Percentiles rank a stretch among this genome's conserved stretches.
Conservation (phyloP, 1,140 invertebrate genomes). For the Probaryconus sp. region DNA sequence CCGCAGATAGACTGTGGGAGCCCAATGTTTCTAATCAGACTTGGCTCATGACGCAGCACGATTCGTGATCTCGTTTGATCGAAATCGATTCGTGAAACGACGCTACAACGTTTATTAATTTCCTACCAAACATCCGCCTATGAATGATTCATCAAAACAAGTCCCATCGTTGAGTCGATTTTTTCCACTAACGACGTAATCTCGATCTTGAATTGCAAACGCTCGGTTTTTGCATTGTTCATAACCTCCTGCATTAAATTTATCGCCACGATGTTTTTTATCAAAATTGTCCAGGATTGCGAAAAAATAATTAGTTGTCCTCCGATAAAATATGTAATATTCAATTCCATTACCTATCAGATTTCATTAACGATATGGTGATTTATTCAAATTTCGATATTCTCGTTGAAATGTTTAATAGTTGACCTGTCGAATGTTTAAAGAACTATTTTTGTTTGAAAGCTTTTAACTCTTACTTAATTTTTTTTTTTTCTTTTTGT, state of each 20-base stretch:
- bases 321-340: conserved; percentile 32
- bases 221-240: conserved; percentile 14
- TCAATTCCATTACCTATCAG: conserved; percentile 46
- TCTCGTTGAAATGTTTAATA: conserved; percentile 45
- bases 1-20: conserved; percentile 50
- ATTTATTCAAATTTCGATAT: conserved; percentile 41
- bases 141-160: conserved; percentile 54
- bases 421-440: too few relatives aligned
- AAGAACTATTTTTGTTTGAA: too few relatives aligned
- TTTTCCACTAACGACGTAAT: conserved; percentile 21
- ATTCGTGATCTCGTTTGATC: conserved; percentile 54
- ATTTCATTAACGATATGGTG: conserved; percentile 52
- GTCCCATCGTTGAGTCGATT: conserved; percentile 15
- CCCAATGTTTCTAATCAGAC: conserved; percentile 51
- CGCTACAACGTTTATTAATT: conserved; percentile 53
- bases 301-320: conserved; percentile 41
- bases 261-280: too few relatives aligned
- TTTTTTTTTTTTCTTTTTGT: too few relatives aligned
- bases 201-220: conserved; percentile 8
- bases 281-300: too few relatives aligned
- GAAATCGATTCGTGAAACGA: conserved; percentile 48
- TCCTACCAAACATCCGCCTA: conserved; percentile 46
- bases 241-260: too few relatives aligned
- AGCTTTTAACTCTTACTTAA: too few relatives aligned
- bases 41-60: conserved; percentile 47